Base-by-base conservation (phyloP, 2,888 invertebrate genomes). In the Pollenia amentaria region DNA sequence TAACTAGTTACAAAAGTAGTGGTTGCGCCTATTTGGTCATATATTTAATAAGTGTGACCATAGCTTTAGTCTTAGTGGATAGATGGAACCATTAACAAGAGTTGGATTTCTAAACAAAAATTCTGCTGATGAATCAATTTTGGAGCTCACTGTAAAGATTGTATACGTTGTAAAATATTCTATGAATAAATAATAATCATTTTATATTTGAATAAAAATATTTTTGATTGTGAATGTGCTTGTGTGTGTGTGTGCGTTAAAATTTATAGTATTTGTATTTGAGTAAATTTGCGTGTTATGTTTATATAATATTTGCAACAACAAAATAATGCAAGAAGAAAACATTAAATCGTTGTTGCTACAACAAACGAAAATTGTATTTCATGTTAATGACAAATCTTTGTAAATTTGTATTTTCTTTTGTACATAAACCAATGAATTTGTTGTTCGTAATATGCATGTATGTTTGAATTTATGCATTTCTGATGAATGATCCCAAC, bases 271-370 rank as follows among this genome's bases (percentile, higher is more conserved):
- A 40, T 42, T 21, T 21, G 12, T 65, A 46, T 65, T 65, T 65
- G 44, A 18, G 44, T 44, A 65, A 21, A 65, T 44, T 44, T 65
- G 65, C 65, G 44, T 65, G 65, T 12, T 29, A 29, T 29, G 29
- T 6, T 29, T 29, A 4, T 29, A 65, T 18, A 46, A 65, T 65
- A 69, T 69, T 69, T 69, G 69, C 69, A 69, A 69, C 38, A 38
- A 6, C 16, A 16, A 51, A 69, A 38, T 69, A 38, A 67, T 46
- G 16, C 11, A 65, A 65, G 11, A 14, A 18, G 18, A 44, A 6
- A 7, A 40, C 12, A 40, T 40, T 40, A 10, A 51, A 11, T 38
- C 9, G 11, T 51, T 51, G 51, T 16, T 38, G 21, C 16, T 16
- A 38, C 69, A 69, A 53, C 51, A 8, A 51, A 69, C 6, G 40